phyloP scores from a whole-genome alignment of 2,797 vertebrate species.

The Serranus cabrilla region DNA sequence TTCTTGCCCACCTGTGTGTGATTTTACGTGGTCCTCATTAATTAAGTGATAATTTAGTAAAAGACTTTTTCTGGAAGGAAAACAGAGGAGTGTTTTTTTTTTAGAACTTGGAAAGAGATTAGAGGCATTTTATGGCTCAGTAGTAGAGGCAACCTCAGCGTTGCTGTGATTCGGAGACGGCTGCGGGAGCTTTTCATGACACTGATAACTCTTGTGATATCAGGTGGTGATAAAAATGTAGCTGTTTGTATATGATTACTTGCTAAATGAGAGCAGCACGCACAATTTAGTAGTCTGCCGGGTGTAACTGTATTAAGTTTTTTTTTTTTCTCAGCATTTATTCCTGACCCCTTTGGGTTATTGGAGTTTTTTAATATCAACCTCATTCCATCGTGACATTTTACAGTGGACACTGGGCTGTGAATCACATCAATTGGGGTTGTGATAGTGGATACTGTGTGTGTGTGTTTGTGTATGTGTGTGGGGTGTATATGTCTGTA shows the following conservation, averaged over 20 bases:
- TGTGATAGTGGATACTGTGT: conserved; percentile 25
- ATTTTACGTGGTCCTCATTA: conserved; percentile 40
- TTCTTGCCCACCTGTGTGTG: conserved; percentile 12
- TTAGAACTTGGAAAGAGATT: conserved; percentile 42
- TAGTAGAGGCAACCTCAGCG: conserved; percentile 21
- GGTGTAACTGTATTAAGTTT: conserved; percentile 1
- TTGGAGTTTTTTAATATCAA: conserved; percentile 60
- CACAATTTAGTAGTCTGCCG: conserved; percentile 14
- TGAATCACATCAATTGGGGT: conserved; percentile 47
- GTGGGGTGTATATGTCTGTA: not conserved
- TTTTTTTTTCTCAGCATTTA: conserved; percentile 20
- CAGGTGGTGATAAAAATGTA: conserved; percentile 27
- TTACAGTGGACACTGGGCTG: conserved; percentile 42
- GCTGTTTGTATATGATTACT: conserved; percentile 19
- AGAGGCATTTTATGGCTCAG: conserved; percentile 49
- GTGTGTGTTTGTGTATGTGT: not conserved
- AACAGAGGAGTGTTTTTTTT: conserved; percentile 27
- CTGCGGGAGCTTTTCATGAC: conserved; percentile 21
- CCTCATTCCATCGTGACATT: conserved; percentile 66
- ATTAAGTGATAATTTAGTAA: conserved; percentile 60
- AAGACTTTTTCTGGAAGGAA: conserved; percentile 44
- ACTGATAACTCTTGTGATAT: conserved; percentile 29
- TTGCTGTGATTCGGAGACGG: conserved; percentile 35
- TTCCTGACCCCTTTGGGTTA: conserved; percentile 40
- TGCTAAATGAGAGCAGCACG: conserved; percentile 38